Percentiles rank a stretch among this genome's conserved stretches.
phyloP scores from a whole-genome alignment of 2,113 vertebrate genomes.

The Mobula hypostoma region DNA sequence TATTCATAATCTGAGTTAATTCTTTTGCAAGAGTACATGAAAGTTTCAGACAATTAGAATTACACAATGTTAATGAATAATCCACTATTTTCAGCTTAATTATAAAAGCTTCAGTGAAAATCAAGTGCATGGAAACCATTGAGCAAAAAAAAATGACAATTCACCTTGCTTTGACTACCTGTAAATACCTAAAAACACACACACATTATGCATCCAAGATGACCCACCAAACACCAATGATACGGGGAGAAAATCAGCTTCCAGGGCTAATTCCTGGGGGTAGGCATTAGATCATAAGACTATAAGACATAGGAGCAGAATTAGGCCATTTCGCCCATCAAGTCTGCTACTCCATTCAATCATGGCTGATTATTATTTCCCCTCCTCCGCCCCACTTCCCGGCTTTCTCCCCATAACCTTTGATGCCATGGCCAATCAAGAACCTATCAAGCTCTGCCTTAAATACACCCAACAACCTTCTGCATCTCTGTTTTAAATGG shows the following conservation, averaged over 20 bases:
- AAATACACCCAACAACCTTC: too few species aligned
- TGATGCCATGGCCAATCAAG: too few species aligned
- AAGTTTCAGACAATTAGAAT: not conserved
- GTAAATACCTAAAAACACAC: not conserved
- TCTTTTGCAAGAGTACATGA: not conserved
- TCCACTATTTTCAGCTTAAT: not conserved
- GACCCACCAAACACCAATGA: not conserved
- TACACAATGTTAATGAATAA: not conserved
- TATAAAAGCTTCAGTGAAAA: not conserved
- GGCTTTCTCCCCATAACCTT: too few species aligned
- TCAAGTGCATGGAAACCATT: not conserved
- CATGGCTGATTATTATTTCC: too few species aligned
- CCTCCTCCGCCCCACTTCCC: too few species aligned
- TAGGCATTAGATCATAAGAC: not conserved
- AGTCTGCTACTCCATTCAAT: too few species aligned
- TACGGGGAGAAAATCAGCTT: not conserved
- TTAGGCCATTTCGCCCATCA: too few species aligned
- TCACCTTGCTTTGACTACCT: too few species aligned
- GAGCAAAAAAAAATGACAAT: not conserved
- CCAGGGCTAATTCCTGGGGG: not conserved
- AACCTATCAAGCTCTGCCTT: too few species aligned
- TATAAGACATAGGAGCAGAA: too few species aligned
- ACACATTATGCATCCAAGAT: not conserved
- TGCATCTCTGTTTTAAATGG: too few species aligned
- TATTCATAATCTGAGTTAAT: not conserved